Conservation (phyloP, 2,888 invertebrate genomes). For the Scaptomyza flava region DNA sequence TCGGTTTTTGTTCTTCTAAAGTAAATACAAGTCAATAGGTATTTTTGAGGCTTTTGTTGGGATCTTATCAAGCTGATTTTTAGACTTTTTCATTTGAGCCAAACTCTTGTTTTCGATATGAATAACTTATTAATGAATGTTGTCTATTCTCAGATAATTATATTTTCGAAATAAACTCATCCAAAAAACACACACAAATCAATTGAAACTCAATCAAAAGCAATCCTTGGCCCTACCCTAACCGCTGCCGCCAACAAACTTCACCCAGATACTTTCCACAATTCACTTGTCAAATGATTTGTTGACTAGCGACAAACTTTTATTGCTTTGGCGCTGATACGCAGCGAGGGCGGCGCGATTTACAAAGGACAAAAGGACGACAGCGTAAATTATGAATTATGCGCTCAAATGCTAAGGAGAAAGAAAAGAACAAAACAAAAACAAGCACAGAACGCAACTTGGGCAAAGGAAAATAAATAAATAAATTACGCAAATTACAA, state of each 20-base stretch:
- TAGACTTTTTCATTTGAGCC: background rate
- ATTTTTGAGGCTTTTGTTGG: no score
- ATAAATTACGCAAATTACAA: conserved; percentile 67
- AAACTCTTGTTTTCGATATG: conserved; percentile 1
- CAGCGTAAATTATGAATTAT: conserved; percentile 71
- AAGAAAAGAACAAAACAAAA: conserved; percentile 30
- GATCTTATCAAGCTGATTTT: background rate
- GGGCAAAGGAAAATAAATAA: conserved; percentile 55
- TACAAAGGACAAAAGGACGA: conserved; percentile 11
- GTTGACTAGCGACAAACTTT: conserved; percentile 75
- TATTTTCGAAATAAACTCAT: conserved; percentile 23
- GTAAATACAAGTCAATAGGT: no score
- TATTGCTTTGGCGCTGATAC: conserved; percentile 61
- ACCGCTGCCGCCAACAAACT: background rate
- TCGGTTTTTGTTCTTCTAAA: no score
- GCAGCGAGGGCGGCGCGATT: conserved; percentile 8
- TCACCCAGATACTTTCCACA: conserved; percentile 8
- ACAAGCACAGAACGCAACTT: conserved; percentile 27
- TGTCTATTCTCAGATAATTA: background rate
- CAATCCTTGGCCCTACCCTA: background rate
- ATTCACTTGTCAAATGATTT: conserved; percentile 63
- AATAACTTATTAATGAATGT: conserved; percentile 15
- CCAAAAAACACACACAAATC: conserved; percentile 36
- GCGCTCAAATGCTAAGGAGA: conserved; percentile 41
- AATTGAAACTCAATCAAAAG: conserved; percentile 39